A percentile compares a stretch with the other conserved stretches of the same genome.
Conservation (phyloP, 2,797 vertebrate species). For the Helarctos malayanus region DNA sequence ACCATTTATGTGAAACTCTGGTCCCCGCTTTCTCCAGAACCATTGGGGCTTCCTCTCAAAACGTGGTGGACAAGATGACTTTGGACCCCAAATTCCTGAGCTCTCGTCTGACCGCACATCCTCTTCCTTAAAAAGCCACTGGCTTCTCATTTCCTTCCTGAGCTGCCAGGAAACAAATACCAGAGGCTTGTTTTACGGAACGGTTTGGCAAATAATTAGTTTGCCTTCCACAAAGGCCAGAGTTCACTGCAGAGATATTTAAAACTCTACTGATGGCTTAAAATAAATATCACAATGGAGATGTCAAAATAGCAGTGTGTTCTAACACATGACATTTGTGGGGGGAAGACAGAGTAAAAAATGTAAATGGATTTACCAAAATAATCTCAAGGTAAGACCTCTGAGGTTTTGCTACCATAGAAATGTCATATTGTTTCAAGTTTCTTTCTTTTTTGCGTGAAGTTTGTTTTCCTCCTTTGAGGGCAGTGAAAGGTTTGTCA, state of each 20-base stretch:
- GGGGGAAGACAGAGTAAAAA: neutral
- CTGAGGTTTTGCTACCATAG: slow-evolving; percentile 17
- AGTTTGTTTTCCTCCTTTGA: slow-evolving; percentile 68
- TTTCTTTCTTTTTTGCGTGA: neutral
- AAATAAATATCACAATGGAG: slow-evolving; percentile 83
- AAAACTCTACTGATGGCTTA: slow-evolving; percentile 78
- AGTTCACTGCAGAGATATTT: slow-evolving; percentile 82
- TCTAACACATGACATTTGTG: slow-evolving; percentile 56
- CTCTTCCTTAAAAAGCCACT: neutral
- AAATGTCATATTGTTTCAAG: slow-evolving; percentile 70
- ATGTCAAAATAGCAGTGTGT: slow-evolving; percentile 65
- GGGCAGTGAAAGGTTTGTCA: slow-evolving; percentile 19
- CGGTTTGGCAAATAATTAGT: slow-evolving; percentile 76
- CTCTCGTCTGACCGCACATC: neutral
- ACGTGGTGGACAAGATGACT: neutral
- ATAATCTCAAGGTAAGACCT: slow-evolving; percentile 68
- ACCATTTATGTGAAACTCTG: neutral
- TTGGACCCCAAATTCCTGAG: neutral
- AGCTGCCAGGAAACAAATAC: slow-evolving; percentile 63
- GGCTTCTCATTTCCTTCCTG: slow-evolving; percentile 55
- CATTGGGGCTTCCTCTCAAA: neutral
- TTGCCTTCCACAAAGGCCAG: slow-evolving; percentile 77
- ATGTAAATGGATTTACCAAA: slow-evolving; percentile 72
- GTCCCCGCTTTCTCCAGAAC: neutral
- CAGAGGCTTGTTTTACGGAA: neutral